A percentile compares a stretch with the other conserved stretches of the same genome.
Evolutionary conservation across 2,888 invertebrate species (phyloP).

Genomic region (Ctena decussata): DNA sequence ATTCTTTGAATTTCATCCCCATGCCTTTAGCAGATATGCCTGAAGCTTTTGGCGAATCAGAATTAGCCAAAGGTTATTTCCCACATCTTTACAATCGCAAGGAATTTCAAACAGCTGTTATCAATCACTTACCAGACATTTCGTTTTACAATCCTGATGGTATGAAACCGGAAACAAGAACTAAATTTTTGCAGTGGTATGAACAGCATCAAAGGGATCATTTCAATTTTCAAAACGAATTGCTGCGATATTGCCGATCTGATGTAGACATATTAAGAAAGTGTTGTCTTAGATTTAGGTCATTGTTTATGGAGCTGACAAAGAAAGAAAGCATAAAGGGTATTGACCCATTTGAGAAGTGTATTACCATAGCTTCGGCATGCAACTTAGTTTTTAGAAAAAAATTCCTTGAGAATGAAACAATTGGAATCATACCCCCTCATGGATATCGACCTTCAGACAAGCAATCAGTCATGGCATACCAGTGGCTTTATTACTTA

Average conservation of each 20-base stretch:
- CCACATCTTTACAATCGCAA: constrained; percentile 48
- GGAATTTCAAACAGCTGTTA: constrained; percentile 15
- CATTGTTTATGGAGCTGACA: too few species aligned
- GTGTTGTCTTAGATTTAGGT: too few species aligned
- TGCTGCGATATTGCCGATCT: neutral
- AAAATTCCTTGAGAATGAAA: too few species aligned
- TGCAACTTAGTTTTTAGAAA: too few species aligned
- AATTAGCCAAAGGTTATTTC: constrained; percentile 51
- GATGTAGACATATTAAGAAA: too few species aligned
- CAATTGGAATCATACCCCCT: too few species aligned
- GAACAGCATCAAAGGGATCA: constrained; percentile 1
- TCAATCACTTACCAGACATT: constrained; percentile 16
- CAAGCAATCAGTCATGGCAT: too few species aligned
- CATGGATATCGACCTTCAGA: too few species aligned
- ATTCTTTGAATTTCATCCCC: constrained; percentile 53
- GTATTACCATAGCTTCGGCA: too few species aligned
- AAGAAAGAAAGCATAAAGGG: too few species aligned
- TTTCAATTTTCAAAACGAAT: constrained; percentile 34
- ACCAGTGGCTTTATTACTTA: too few species aligned
- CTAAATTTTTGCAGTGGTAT: constrained; percentile 37
- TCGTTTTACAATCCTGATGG: constrained; percentile 41
- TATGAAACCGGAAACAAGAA: constrained; percentile 39
- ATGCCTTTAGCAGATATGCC: constrained; percentile 41
- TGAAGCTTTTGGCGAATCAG: constrained; percentile 29
- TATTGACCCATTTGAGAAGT: too few species aligned